A percentile compares a stretch with the other conserved stretches of the same genome.
Conservation (phyloP, 1,140 invertebrate species). For the Bombus waltoni region DNA sequence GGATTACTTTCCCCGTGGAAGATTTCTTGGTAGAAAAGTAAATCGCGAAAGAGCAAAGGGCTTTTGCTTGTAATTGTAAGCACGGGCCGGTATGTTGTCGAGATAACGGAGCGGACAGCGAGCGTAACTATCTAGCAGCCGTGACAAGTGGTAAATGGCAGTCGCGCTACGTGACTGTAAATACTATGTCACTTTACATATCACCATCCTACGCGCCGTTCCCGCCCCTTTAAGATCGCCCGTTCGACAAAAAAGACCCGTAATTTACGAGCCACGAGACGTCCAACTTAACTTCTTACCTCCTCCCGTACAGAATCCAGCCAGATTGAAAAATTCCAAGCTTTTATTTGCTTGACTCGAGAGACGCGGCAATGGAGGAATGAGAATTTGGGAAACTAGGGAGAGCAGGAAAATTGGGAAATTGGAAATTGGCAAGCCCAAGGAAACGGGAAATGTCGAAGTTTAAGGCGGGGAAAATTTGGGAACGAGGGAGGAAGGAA, state of each 20-base stretch:
- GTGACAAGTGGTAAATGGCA: conserved; percentile 37
- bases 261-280: not conserved
- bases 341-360: not conserved
- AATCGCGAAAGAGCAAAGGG: conserved; percentile 7
- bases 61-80: conserved; percentile 27
- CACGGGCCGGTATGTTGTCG: not conserved
- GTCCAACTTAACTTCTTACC: too few relatives aligned
- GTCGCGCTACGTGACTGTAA: conserved; percentile 34
- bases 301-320: too few relatives aligned
- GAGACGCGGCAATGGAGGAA: too few relatives aligned
- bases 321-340: not conserved
- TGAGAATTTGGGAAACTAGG: too few relatives aligned
- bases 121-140: conserved; percentile 18
- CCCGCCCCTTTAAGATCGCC: conserved; percentile 5
- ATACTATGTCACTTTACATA: conserved; percentile 37
- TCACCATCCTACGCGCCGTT: not conserved
- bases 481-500: too few relatives aligned
- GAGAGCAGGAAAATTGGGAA: too few relatives aligned
- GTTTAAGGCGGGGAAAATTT: too few relatives aligned
- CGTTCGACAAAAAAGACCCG: conserved; percentile 12
- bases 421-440: too few relatives aligned
- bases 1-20: not conserved
- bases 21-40: not conserved
- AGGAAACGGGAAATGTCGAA: too few relatives aligned
- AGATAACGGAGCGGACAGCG: not conserved